These are phyloP conservation scores for Drosophila rubida DNA, from an alignment of 2,888 invertebrate genomes.

Conservation along the genomic window DNA sequence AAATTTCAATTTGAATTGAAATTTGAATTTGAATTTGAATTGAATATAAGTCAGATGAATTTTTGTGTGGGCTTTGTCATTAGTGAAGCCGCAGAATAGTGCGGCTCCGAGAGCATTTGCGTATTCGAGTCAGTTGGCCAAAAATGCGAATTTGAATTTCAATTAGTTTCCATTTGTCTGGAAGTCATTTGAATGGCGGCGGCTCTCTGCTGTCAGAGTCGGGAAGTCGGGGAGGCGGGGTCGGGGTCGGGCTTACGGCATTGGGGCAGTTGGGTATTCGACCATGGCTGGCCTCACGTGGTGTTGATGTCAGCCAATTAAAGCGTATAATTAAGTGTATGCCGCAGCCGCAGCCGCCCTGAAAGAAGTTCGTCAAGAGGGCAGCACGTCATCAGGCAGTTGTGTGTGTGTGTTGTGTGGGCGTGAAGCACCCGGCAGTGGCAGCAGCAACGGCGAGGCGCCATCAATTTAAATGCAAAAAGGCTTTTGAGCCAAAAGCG, in stretches of 20 bases:
- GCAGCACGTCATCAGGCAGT: conserved; percentile 15
- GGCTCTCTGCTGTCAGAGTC: background rate
- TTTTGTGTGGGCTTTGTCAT: conserved; percentile 18
- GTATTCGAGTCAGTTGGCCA: conserved; percentile 25
- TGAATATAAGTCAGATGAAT: conserved; percentile 2
- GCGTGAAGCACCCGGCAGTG: background rate
- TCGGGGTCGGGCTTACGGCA: conserved; percentile 5
- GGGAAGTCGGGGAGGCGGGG: background rate
- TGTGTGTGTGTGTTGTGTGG: background rate
- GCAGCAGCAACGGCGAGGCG: conserved; percentile 19
- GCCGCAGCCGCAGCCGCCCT: background rate
- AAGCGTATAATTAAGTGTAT: conserved; percentile 71
- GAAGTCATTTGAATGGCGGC: conserved; percentile 40
- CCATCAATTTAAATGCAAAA: conserved; percentile 75
- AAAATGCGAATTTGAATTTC: conserved; percentile 68
- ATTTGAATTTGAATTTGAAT: conserved; percentile 21
- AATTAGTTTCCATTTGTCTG: conserved; percentile 64
- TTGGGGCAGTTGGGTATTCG: conserved; percentile 3
- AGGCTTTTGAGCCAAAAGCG: conserved; percentile 55
- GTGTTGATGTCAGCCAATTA: conserved; percentile 69
- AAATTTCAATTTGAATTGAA: conserved; percentile 12
- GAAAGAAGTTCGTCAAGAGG: conserved; percentile 37
- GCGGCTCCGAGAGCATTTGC: conserved; percentile 9
- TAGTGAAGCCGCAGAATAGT: conserved; percentile 12
- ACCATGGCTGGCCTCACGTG: conserved; percentile 33